Evolutionary conservation across 2,113 vertebrate genomes (phyloP), one percentile per base, ranked within the genome.

Genomic region (Bambusicola thoracicus): DNA sequence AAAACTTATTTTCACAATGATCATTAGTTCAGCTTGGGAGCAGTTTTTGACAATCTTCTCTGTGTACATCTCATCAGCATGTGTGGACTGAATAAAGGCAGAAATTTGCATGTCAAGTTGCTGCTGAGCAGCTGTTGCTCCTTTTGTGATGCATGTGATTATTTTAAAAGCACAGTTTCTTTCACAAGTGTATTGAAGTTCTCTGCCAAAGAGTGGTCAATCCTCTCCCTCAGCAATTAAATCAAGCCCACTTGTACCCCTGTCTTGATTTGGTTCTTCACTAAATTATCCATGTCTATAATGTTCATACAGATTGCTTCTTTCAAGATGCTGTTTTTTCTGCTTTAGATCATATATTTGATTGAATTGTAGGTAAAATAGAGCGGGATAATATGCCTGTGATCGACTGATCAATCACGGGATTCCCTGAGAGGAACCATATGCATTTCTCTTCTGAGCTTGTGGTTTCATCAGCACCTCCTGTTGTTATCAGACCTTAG

Each of bases 91-190:
- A 96, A 95, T 84, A 96, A 94, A 93, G 22, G 62, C 80, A 92
- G 67, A 74, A 96, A 97, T 97, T 96, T 95, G 67, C 84, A 95
- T 89, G 81, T 91, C 65, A 93, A 78, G 44, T 90, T 95, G 69
- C 72, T 94, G 87, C 89, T 94, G 87, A 95, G 93, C 87, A 95
- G 96, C 91, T 97, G 67, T 68, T 96, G 87, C 81, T 79, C 90
- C 97, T 96, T 95, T 94, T 63, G 85, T 46, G 59, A 92, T 95
- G 62, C 67, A 80, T 13, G 14, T 65, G 91, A 91, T 96, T 32
- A 91, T 95, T 92, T 96, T 82, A 92, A 95, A 96, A 89, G 93
- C 87, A 77, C 0, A 4, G 86, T 34, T 93, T 94, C 88, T 96
- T 92, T 63, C 65, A 92, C n/a, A 40, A 87, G 65, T 41, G 85